These are phyloP conservation scores for Pseudomyrmex pallidus DNA, from an alignment of 1,140 invertebrate species.

Conservation along the genomic window DNA sequence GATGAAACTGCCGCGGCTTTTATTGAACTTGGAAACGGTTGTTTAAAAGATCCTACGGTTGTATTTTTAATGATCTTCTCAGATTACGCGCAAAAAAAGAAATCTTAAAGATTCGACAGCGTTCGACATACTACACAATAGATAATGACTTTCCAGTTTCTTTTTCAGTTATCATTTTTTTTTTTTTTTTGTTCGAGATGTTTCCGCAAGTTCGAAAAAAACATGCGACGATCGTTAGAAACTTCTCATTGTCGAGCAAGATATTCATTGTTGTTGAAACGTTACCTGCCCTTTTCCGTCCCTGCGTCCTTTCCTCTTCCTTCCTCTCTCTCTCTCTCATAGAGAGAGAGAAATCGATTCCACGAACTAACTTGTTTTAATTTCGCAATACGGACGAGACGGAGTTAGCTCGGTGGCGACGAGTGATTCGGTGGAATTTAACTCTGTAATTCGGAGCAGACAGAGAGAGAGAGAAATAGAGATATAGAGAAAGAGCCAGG, in stretches of 20 bases:
- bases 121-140: background rate
- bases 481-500: background rate
- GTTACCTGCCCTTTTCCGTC: background rate
- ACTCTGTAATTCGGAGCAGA: slow-evolving; percentile 12
- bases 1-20: background rate
- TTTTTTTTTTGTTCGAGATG: background rate
- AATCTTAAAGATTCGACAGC: background rate
- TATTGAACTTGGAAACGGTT: background rate
- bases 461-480: background rate
- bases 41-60: background rate
- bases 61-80: too few relatives aligned
- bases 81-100: too few relatives aligned
- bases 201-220: background rate
- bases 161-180: slow-evolving; percentile 4
- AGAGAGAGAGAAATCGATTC: slow-evolving; percentile 49
- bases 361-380: slow-evolving; percentile 46
- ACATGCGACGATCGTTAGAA: background rate
- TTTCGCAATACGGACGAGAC: slow-evolving; percentile 27
- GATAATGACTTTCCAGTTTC: background rate
- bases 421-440: slow-evolving; percentile 47
- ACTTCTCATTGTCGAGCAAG: background rate
- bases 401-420: slow-evolving; percentile 22
- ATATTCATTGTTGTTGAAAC: slow-evolving; percentile 9
- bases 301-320: background rate
- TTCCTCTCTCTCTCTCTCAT: too few relatives aligned